phyloP scores from a whole-genome alignment of 2,888 invertebrate genomes.

The Slavum lentiscoides region DNA sequence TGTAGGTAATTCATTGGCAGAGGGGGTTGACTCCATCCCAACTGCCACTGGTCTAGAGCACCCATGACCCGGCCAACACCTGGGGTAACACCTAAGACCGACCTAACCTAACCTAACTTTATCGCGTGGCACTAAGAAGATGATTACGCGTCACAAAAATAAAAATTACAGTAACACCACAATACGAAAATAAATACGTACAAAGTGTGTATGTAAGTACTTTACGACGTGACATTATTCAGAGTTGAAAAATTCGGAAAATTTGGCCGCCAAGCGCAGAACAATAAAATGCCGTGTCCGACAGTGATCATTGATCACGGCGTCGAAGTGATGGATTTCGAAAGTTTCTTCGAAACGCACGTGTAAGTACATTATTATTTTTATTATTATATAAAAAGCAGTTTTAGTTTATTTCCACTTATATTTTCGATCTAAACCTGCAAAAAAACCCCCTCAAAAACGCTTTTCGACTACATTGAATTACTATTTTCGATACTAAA shows the following conservation, averaged over 20 bases:
- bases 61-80: too few relatives aligned
- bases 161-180: background rate
- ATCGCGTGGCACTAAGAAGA: background rate
- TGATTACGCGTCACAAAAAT: background rate
- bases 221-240: conserved; percentile 20
- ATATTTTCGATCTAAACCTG: too few relatives aligned
- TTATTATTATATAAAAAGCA: too few relatives aligned
- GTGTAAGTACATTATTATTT: background rate
- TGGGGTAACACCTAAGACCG: too few relatives aligned
- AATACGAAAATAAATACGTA: background rate
- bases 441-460: too few relatives aligned
- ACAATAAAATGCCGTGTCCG: conserved; percentile 40
- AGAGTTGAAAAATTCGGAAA: conserved; percentile 35
- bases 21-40: too few relatives aligned
- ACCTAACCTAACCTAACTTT: too few relatives aligned
- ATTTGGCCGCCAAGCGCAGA: conserved; percentile 2
- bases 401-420: too few relatives aligned
- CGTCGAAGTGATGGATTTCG: conserved; percentile 41
- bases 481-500: too few relatives aligned
- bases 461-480: too few relatives aligned
- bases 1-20: too few relatives aligned
- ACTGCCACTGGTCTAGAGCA: too few relatives aligned
- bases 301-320: conserved; percentile 5
- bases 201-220: background rate
- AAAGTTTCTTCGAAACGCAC: conserved; percentile 38